Evolutionary conservation across 53 echinoderm and acorn worm species (phyloP).

Genomic region (Antedon mediterranea): DNA sequence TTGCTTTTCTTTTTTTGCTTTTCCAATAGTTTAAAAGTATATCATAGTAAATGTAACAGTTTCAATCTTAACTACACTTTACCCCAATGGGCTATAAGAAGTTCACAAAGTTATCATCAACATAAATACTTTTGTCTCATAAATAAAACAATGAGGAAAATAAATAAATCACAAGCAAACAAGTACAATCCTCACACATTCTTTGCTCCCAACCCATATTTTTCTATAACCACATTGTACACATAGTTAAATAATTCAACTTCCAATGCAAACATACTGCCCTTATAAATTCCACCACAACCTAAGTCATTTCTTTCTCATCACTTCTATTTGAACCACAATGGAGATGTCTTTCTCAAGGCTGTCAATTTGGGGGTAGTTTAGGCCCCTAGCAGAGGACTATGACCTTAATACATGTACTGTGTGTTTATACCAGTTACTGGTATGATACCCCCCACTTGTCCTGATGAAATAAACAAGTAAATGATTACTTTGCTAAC

Average conservation of each 20-base stretch:
- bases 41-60: too few species aligned
- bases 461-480: not conserved
- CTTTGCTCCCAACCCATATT: not conserved
- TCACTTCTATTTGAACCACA: too few species aligned
- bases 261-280: not conserved
- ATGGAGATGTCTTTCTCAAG: not conserved
- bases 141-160: too few species aligned
- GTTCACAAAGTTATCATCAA: too few species aligned
- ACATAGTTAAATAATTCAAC: not conserved
- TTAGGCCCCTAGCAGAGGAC: not conserved
- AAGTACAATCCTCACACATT: too few species aligned
- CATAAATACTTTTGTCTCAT: too few species aligned
- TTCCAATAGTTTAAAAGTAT: too few species aligned
- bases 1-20: too few species aligned
- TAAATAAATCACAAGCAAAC: too few species aligned
- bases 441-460: not conserved
- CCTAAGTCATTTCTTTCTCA: too few species aligned
- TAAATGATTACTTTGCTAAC: not conserved
- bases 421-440: not conserved
- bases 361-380: not conserved
- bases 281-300: not conserved
- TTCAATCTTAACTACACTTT: too few species aligned
- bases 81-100: too few species aligned
- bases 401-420: not conserved
- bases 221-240: not conserved